Conservation (phyloP, 2,113 vertebrate genomes). For the Stegastes partitus region DNA sequence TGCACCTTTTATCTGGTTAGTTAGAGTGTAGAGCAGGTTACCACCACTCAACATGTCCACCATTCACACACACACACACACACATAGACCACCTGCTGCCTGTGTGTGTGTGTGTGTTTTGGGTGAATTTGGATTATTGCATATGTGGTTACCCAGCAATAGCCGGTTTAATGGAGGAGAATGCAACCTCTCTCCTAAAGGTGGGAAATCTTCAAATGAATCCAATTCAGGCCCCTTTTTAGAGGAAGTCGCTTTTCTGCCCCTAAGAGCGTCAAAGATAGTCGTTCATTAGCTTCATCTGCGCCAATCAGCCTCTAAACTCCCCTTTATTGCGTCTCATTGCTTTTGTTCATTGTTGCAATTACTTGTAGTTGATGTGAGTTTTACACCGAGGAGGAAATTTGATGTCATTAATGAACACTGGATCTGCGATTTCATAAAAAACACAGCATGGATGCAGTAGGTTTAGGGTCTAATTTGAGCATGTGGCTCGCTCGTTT, state of each 20-base stretch:
- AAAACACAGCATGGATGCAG: conserved; percentile 16
- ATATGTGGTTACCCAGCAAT: conserved; percentile 64
- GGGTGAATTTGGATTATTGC: conserved; percentile 37
- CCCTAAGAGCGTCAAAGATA: conserved; percentile 40
- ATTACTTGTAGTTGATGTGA: conserved; percentile 34
- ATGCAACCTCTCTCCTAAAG: conserved; percentile 38
- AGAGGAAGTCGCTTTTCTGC: conserved; percentile 36
- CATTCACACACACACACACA: conserved; percentile 66
- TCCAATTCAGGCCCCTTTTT: conserved; percentile 43
- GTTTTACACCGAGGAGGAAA: conserved; percentile 4
- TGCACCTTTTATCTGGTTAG: conserved; percentile 87
- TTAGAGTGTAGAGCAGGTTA: conserved; percentile 80
- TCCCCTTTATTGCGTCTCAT: conserved; percentile 42
- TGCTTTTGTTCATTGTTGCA: conserved; percentile 33
- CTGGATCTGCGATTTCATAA: conserved; percentile 25
- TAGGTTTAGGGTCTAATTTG: conserved; percentile 45
- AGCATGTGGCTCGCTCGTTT: conserved; percentile 51
- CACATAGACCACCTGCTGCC: conserved; percentile 72
- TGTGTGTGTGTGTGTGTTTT: conserved; percentile 53
- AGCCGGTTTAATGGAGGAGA: conserved; percentile 32
- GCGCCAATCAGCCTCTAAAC: conserved; percentile 53
- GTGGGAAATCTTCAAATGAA: conserved; percentile 39
- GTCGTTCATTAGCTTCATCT: conserved; percentile 65
- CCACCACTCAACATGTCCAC: conserved; percentile 77
- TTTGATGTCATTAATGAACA: conserved; percentile 11